Base-by-base conservation (phyloP, 1,140 invertebrate species). In the Drosophila nigromelanica region DNA sequence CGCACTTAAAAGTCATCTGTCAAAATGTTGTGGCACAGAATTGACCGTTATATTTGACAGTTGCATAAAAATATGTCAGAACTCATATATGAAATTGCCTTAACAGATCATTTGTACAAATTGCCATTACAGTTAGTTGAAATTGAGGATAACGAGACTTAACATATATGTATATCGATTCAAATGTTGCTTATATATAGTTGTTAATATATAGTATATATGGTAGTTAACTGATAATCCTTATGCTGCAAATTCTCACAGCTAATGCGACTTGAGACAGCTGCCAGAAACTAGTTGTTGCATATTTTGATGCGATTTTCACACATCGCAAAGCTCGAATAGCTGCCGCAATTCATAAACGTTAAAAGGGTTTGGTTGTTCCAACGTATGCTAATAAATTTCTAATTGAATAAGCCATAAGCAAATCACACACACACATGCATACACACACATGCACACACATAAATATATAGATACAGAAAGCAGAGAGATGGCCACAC, bases 401-500 rank as follows among this genome's bases (percentile, higher is more conserved):
- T 80, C 70, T 80, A 80, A 77, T 80, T 80, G 77, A 80, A 80
- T 80, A 80, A 78, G 76, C 73, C 73, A 63, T 73, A 74, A 74
- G 71, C 63, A 76, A 66, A 73, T 61, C 50, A 33, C 21, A 64
- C 4, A 39, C 18, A 33, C 21, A 64, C 4, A 39, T 12, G 15
- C 18, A 47, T 18, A 39, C 40, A 55, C 37, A 58, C 5, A 37
- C 30, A 52, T 14, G 60, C n/a, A 42, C 47, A 54, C n/a, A 15
- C 18, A 15, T 10, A 68, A 7, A 43, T n/a, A n/a, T n/a, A n/a
- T n/a, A n/a, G n/a, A n/a, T 15, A 18, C 24, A 15, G 35, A 14
- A 35, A 30, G 15, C 50, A 45, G 40, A 45, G 21, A 24, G 33
- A 54, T 58, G 51, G n/a, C 43, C 37, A 50, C 68, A 51, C 69